Base-by-base conservation (phyloP, 2,888 invertebrate species). In the Hermodice carunculata region DNA sequence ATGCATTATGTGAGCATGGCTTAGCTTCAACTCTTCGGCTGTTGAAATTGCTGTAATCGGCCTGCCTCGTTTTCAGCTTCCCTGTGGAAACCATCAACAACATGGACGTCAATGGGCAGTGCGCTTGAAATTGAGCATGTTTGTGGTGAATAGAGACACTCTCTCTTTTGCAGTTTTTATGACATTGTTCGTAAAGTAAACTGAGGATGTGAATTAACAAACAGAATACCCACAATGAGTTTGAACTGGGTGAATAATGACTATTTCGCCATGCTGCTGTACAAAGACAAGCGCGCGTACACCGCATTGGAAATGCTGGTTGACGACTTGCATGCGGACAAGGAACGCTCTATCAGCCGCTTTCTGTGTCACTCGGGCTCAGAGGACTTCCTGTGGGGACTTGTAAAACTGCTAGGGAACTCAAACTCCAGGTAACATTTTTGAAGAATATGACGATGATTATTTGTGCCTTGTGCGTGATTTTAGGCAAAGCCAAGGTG, bases 301-400 rank as follows among this genome's bases (percentile, higher is more conserved):
- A 64, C 73, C 4, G 83, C 82, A 4, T 69, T 85, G 42, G 85
- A 85, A 75, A 78, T 78, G 77, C 74, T 84, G 28, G 84, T 85
- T 1, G 84, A 85, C 70, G 85, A 85, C 73, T 65, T 85, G 24
- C 85, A 85, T 67, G 63, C 76, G 8, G 80, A 82, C 32, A 83
- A 84, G 67, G 84, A 85, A 44, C 73, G 70, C 51, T 83, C 85
- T 14, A 80, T 85, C 14, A 74, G 69, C 42, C 75, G 67, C 42
- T 82, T 85, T 66, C 68, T 85, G n/a, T 76, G 77, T 46, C 83
- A 85, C 70, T 80, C 83, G 17, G 83, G 82, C 3, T 82, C 82
- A 1, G 84, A 85, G 63, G 84, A 85, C 73, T 82, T 85, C 61
- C 75, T 85, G 0, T 82, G 82, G 81, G 82, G 80, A 32, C 76